phyloP scores from a whole-genome alignment of 2,888 invertebrate species.

The Leucozona laternaria region DNA sequence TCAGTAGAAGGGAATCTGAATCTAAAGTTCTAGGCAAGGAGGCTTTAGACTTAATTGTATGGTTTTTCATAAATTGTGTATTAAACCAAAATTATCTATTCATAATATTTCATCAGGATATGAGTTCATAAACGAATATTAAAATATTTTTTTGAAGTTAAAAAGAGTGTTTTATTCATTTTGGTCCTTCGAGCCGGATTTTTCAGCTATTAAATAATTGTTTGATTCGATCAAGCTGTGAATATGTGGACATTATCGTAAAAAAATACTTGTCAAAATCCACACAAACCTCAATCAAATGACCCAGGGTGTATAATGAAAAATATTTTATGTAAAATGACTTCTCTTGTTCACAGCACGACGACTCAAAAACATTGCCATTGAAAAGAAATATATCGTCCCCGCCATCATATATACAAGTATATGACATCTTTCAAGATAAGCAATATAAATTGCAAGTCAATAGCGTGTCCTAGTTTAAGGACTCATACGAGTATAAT shows the following conservation, averaged over 20 bases:
- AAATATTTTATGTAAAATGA: conserved; percentile 14
- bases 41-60: too few relatives aligned
- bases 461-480: conserved; percentile 42
- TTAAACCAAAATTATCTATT: too few relatives aligned
- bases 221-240: not conserved
- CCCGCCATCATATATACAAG: not conserved
- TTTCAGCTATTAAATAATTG: not conserved
- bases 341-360: not conserved
- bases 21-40: too few relatives aligned
- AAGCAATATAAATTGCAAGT: conserved; percentile 48
- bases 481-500: conserved; percentile 27
- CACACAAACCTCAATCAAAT: not conserved
- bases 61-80: too few relatives aligned
- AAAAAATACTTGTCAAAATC: too few relatives aligned
- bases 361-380: not conserved
- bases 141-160: too few relatives aligned
- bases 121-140: too few relatives aligned
- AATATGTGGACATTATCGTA: too few relatives aligned
- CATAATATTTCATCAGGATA: too few relatives aligned
- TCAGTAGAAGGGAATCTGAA: too few relatives aligned
- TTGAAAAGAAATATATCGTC: conserved; percentile 11
- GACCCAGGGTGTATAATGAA: not conserved
- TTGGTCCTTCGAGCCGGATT: too few relatives aligned
- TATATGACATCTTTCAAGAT: conserved; percentile 28
- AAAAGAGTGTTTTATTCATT: too few relatives aligned